Evolutionary conservation across 2,797 vertebrate species (phyloP), one percentile per base, ranked within the genome.

Genomic region (Lophius americanus): DNA sequence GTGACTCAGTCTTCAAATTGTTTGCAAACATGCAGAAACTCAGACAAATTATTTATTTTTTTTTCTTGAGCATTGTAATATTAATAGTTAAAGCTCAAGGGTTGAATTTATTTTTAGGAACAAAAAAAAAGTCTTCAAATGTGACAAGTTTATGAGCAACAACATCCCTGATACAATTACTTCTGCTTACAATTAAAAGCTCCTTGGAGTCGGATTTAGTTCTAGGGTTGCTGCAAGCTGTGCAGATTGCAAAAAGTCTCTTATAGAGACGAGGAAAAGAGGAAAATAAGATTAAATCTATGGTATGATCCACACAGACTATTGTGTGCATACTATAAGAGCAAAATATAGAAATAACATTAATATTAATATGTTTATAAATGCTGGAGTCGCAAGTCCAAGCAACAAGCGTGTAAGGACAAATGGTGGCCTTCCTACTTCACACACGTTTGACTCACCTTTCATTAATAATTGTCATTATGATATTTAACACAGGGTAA

Each of bases 121-220:
- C 23, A 23, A 42, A 33, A 9, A 49, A 48, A 51, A 46, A 32
- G 33, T 51, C 11, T 66, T 38, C 13, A 39, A 73, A 7, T 49
- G 3, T 4, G 13, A 69, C 14, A 43, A 47, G 41, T 35, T 69
- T 10, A 50, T 14, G 55, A 48, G 10, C 9, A 65, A 48, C 48
- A 64, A 52, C 51, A 60, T 54, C 70, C 50, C 61, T 49, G 5
- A 73, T 14, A 67, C 23, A 43, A 63, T 59, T 38, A 62, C 42
- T 54, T 60, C 38, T 70, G 41, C 43, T 57, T 51, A 72, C 44
- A 60, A 71, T 76, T 52, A 66, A 61, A 77, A 33, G 53, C 4
- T 51, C 23, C 23, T 57, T 51, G 9, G 49, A 58, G 35, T 32
- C 13, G 11, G 41, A 47, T 77, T 47, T 55, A 8, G 58, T 1